phyloP scores from a whole-genome alignment of 2,797 vertebrate species.

The Schizothorax lantsangensis region DNA sequence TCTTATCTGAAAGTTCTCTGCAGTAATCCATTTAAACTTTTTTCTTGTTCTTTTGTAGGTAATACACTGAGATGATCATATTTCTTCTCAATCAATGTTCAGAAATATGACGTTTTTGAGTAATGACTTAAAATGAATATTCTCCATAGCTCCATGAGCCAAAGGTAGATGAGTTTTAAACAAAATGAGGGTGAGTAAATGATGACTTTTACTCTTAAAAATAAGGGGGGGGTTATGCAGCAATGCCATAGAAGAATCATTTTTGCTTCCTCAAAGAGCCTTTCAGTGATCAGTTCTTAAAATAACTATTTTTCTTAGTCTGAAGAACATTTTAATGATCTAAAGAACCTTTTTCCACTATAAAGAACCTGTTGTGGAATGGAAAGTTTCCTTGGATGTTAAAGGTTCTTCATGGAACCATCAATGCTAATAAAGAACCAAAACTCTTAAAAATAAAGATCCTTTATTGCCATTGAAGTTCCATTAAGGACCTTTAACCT shows the following conservation, averaged over 20 bases:
- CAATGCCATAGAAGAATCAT: too few species aligned
- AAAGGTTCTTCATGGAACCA: too few species aligned
- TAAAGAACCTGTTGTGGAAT: too few species aligned
- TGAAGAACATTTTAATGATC: too few species aligned
- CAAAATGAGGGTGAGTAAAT: neutral
- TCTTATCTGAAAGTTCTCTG: neutral
- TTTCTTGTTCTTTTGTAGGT: neutral
- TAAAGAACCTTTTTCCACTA: too few species aligned
- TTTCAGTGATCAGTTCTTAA: too few species aligned
- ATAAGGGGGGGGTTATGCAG: neutral
- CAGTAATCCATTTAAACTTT: neutral
- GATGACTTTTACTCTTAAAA: neutral
- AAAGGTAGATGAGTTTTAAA: neutral
- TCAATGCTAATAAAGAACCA: too few species aligned
- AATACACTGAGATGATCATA: neutral
- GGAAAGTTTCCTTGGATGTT: too few species aligned
- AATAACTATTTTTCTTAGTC: too few species aligned
- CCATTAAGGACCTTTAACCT: neutral
- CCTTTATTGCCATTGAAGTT: neutral
- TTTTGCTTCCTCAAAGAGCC: too few species aligned
- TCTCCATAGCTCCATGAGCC: neutral
- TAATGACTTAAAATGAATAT: neutral
- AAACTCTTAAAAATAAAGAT: too few species aligned
- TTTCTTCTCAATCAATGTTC: slow-evolving; percentile 39
- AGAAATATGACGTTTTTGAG: slow-evolving; percentile 31